phyloP scores from a whole-genome alignment of 2,113 vertebrate species.

The Dunckerocampus dactyliophorus region DNA sequence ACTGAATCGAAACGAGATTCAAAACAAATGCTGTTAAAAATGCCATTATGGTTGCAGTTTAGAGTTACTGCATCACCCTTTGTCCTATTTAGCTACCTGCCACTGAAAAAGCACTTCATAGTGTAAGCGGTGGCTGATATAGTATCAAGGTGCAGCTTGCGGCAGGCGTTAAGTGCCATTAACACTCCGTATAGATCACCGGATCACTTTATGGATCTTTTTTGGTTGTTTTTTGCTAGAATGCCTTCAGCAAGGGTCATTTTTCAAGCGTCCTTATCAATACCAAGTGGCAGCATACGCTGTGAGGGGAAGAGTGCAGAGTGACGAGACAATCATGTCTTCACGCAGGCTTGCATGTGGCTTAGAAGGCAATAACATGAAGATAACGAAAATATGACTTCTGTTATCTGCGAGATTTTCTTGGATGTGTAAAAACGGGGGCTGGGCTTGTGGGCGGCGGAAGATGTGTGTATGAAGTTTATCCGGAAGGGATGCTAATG shows the following conservation, averaged over 20 bases:
- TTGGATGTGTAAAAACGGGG: neutral
- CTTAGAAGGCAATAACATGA: neutral
- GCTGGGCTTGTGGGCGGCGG: conserved; percentile 16
- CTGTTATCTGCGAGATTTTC: neutral
- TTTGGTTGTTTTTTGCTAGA: conserved; percentile 36
- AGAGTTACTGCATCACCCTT: too few species aligned
- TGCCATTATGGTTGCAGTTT: too few species aligned
- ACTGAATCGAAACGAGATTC: too few species aligned
- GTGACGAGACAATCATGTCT: conserved; percentile 49
- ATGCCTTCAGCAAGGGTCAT: conserved; percentile 50
- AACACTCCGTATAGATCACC: conserved; percentile 53
- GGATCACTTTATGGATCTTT: conserved; percentile 46
- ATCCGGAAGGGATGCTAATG: conserved; percentile 40
- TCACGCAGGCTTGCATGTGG: conserved; percentile 19
- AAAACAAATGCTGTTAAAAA: too few species aligned
- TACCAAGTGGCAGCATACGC: conserved; percentile 54
- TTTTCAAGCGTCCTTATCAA: conserved; percentile 60
- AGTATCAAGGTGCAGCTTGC: conserved; percentile 19
- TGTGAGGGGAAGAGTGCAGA: conserved; percentile 44
- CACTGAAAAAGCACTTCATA: conserved; percentile 24
- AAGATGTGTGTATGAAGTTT: conserved; percentile 29
- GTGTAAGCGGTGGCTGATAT: conserved; percentile 57
- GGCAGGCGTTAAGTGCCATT: conserved; percentile 60
- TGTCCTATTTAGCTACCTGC: neutral
- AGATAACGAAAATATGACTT: conserved; percentile 41